Conservation (phyloP, 2,797 vertebrate species). For the Rhynchotus rufescens region DNA sequence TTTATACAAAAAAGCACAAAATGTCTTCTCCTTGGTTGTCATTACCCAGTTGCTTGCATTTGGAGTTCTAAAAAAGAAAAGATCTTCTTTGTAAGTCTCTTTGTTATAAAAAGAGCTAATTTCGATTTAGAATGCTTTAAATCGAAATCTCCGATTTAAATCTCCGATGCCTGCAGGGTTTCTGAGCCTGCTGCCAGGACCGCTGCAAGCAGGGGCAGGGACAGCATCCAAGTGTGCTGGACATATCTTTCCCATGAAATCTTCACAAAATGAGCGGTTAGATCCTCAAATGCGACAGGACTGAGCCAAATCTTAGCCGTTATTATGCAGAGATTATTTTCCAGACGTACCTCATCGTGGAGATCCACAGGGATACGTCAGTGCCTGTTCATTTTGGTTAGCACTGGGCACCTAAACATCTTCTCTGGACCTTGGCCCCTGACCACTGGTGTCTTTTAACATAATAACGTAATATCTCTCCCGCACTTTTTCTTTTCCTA, state of each 20-base stretch:
- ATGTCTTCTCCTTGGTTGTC: not conserved
- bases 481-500: not conserved
- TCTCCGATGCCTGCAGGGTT: fast-evolving
- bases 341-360: not conserved
- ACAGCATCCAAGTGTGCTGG: not conserved
- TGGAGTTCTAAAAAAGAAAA: not conserved
- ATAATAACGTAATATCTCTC: not conserved
- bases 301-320: not conserved
- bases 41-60: not conserved
- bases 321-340: not conserved
- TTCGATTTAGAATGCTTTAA: not conserved
- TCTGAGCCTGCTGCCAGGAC: not conserved
- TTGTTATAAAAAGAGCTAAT: not conserved
- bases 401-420: not conserved
- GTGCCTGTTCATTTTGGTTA: not conserved
- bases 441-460: not conserved
- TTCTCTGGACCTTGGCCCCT: not conserved
- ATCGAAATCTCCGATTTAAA: too few species aligned
- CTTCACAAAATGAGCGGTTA: not conserved
- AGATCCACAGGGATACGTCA: not conserved
- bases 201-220: not conserved
- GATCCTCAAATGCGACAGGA: not conserved
- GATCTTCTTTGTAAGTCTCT: not conserved
- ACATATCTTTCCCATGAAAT: not conserved
- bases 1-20: not conserved